Evolutionary conservation across 2,797 vertebrate genomes (phyloP).

Genomic region (Chloroceryle amazona): DNA sequence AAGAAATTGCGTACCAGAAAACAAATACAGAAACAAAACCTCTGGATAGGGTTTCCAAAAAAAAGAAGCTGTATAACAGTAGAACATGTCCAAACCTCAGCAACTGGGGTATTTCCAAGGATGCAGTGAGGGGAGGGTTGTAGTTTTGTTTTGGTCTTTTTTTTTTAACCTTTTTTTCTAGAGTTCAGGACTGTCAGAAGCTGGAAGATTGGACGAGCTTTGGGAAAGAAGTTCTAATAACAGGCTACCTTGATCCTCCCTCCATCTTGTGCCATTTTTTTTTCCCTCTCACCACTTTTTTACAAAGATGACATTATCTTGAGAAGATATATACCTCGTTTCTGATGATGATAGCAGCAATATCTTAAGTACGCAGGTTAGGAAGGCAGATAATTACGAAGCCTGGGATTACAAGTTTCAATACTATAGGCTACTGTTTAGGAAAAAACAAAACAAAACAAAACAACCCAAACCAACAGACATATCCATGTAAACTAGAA

Average conservation of each 20-base stretch:
- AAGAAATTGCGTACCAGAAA: not conserved
- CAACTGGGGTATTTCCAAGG: accelerated
- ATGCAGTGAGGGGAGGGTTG: accelerated
- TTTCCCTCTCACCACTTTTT: accelerated
- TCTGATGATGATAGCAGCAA: not conserved
- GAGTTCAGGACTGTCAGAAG: not conserved
- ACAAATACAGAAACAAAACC: not conserved
- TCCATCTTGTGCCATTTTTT: not conserved
- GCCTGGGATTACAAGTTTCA: not conserved
- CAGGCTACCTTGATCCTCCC: not conserved
- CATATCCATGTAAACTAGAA: not conserved
- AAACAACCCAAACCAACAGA: too few species aligned
- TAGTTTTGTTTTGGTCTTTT: accelerated
- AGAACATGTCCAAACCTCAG: not conserved
- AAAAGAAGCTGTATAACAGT: not conserved
- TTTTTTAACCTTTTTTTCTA: not conserved
- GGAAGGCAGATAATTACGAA: not conserved
- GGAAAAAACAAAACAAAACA: not conserved
- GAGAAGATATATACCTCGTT: not conserved
- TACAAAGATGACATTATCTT: not conserved
- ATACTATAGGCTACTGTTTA: not conserved
- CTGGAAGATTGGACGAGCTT: not conserved
- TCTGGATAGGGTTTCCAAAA: not conserved
- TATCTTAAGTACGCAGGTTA: not conserved
- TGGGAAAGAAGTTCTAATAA: not conserved